Evolutionary conservation across 2,888 invertebrate genomes (phyloP), one percentile per base, ranked within the genome.

Genomic region (Drosophila subquinaria): DNA sequence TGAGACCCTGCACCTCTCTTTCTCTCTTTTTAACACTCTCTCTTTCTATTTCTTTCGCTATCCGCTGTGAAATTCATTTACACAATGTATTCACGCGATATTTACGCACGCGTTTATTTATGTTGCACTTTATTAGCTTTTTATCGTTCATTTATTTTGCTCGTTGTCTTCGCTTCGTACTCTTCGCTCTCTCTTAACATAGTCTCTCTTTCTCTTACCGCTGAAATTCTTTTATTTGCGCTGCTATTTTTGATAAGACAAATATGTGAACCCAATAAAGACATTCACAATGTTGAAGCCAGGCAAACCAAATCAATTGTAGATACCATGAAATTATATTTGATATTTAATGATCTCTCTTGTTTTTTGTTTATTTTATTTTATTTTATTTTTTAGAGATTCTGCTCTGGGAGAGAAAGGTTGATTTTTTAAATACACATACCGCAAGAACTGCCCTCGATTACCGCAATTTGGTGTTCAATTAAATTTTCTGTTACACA

Each of bases 61-160:
- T 48, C 5, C 23, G n/a, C 20, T 63, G 66, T 52, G 48, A 65
- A 69, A 61, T 30, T 61, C 60, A 73, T 69, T 67, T 61, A 17
- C 42, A 51, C 67, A 52, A 51, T 67, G 59, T 76, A 62, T 75
- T 69, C 64, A 63, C 70, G 80, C 77, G 70, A 80, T 85, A 70
- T 82, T 88, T 85, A 67, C 71, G 62, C 62, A 73, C 76, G 72
- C 88, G 77, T 82, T 85, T 88, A 85, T 85, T 88, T 85, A 81
- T 85, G 83, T 77, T 74, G 78, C 82, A 73, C 79, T 85, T 88
- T 88, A 85, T 88, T 86, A 81, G 83, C 86, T 79, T 88, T 88
- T 89, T 82, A 86, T 82, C 89, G 88, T 78, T 77, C 73, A 83
- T 89, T 91, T 91, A 90, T 91, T 90, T 91, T 91, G 88, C 81